These are phyloP conservation scores for Perodicticus potto DNA, from an alignment of 2,797 vertebrate species.

Conservation along the genomic window DNA sequence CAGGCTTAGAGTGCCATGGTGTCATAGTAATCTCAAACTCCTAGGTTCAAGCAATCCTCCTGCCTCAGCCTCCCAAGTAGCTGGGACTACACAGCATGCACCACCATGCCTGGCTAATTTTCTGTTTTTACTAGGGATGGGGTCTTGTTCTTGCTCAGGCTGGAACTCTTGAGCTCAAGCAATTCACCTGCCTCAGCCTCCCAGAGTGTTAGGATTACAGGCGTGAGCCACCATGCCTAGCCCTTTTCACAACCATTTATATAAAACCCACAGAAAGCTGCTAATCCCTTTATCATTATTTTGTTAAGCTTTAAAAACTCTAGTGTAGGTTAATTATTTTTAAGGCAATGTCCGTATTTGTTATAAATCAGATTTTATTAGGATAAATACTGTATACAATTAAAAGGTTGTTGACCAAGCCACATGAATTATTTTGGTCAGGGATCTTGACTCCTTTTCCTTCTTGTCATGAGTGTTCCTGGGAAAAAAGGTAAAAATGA, in stretches of 20 bases:
- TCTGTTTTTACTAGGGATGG: no score
- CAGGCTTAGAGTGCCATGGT: no score
- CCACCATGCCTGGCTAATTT: no score
- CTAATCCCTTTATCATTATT: not conserved
- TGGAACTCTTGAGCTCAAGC: no score
- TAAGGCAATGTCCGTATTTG: conserved; percentile 3
- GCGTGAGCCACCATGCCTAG: no score
- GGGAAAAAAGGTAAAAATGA: not conserved
- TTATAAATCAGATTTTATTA: conserved; percentile 36
- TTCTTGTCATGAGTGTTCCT: not conserved
- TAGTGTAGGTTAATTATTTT: conserved; percentile 8
- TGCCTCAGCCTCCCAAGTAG: no score
- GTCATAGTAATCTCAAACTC: no score
- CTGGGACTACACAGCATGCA: no score
- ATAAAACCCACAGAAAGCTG: not conserved
- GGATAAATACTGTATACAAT: conserved; percentile 1
- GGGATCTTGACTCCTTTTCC: not conserved
- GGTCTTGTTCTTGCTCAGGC: no score
- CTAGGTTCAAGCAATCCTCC: no score
- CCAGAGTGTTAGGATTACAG: no score
- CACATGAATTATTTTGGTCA: not conserved
- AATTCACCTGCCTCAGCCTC: no score
- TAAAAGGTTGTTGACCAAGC: not conserved
- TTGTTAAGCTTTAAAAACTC: not conserved
- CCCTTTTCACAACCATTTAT: not conserved